phyloP scores from a whole-genome alignment of 2,797 vertebrate genomes.

The Oreortyx pictus region DNA sequence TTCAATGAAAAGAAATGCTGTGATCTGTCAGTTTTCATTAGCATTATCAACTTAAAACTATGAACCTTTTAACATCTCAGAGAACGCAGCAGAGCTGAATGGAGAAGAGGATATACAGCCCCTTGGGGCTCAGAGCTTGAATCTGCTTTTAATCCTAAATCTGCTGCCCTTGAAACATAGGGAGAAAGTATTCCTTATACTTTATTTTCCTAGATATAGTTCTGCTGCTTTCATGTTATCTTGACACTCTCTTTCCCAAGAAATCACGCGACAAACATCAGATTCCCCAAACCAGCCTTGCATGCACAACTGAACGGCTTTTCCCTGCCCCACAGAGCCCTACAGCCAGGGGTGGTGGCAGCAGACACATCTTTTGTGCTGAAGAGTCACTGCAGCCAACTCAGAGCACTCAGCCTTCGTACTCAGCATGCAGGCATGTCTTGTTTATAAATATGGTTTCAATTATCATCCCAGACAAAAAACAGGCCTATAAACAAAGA shows the following conservation, averaged over 20 bases:
- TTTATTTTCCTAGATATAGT: background rate
- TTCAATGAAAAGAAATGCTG: background rate
- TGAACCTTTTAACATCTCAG: background rate
- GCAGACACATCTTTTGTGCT: background rate
- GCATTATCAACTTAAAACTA: background rate
- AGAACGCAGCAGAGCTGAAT: background rate
- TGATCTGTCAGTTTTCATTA: background rate
- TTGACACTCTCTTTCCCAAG: background rate
- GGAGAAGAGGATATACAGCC: background rate
- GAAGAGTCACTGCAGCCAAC: background rate
- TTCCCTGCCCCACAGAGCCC: background rate
- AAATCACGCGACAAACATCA: background rate
- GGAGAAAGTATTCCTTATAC: rapidly evolving
- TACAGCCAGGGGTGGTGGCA: background rate
- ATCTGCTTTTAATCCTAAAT: background rate
- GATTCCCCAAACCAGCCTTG: background rate
- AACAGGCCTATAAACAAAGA: background rate
- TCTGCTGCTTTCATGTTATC: background rate
- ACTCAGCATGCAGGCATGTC: background rate
- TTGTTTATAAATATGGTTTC: background rate
- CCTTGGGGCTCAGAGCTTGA: background rate
- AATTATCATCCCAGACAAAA: background rate
- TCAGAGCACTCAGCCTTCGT: background rate
- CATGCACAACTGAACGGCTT: background rate
- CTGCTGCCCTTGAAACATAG: background rate